phyloP scores from a whole-genome alignment of 2,797 vertebrate species.

The Lophius americanus region DNA sequence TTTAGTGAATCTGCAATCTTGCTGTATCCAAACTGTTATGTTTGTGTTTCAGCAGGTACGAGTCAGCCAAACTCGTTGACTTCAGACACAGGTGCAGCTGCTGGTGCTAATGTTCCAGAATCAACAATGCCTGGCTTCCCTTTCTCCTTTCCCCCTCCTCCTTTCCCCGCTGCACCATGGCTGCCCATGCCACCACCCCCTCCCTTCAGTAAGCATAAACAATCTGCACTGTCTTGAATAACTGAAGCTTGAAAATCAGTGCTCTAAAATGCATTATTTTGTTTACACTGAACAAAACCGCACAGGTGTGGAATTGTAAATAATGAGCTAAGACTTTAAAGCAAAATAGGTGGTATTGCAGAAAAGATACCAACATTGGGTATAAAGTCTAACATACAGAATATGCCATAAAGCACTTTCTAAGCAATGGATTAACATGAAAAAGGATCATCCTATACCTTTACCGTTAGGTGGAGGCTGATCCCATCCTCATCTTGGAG shows the following conservation, averaged over 20 bases:
- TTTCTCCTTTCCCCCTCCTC: conserved; percentile 87
- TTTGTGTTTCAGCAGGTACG: conserved; percentile 53
- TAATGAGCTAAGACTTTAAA: no score
- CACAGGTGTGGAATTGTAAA: no score
- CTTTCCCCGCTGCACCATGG: conserved; percentile 87
- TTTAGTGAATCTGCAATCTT: not conserved
- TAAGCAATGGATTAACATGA: no score
- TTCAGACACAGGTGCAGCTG: conserved; percentile 64
- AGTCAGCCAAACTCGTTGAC: conserved; percentile 67
- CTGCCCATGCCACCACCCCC: conserved; percentile 92
- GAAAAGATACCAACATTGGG: no score
- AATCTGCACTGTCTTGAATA: not conserved
- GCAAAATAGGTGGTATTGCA: no score
- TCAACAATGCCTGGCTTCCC: conserved; percentile 84
- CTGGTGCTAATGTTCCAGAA: conserved; percentile 61
- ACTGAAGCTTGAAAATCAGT: not conserved
- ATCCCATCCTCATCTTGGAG: no score
- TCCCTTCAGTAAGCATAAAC: conserved; percentile 85
- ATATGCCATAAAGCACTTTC: no score
- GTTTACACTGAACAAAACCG: no score
- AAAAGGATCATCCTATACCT: no score
- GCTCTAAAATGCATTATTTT: not conserved
- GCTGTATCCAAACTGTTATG: not conserved
- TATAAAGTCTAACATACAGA: no score
- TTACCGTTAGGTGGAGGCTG: no score